These are phyloP conservation scores for Lethenteron camtschaticum DNA, from an alignment of 2,113 vertebrate genomes.

Conservation along the genomic window DNA sequence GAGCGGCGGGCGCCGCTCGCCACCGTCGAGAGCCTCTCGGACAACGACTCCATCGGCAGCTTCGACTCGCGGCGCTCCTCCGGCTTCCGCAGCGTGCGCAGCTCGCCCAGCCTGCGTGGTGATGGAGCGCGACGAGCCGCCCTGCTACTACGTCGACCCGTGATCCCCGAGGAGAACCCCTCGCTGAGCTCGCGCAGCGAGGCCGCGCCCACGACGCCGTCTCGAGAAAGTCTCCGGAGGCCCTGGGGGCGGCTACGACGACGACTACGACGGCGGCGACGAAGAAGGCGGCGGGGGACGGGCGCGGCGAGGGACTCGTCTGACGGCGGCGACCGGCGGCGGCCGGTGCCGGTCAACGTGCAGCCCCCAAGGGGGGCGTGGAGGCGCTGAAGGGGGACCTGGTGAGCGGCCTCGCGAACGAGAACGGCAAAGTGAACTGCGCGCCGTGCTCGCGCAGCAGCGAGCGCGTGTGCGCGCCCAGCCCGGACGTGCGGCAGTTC, in stretches of 20 bases:
- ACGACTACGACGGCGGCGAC: not conserved
- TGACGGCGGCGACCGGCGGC: not conserved
- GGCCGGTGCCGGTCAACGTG: slow-evolving; percentile 10
- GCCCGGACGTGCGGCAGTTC: slow-evolving; percentile 85
- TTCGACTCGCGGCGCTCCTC: slow-evolving; percentile 88
- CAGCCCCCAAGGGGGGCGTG: slow-evolving; percentile 24
- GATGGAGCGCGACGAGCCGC: slow-evolving; percentile 39
- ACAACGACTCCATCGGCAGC: slow-evolving; percentile 83
- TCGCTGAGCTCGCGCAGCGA: slow-evolving; percentile 89
- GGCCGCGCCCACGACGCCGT: slow-evolving; percentile 67
- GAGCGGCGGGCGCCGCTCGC: slow-evolving; percentile 75
- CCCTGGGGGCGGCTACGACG: slow-evolving; percentile 10
- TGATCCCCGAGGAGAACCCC: slow-evolving; percentile 83
- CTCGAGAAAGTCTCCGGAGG: slow-evolving; percentile 50
- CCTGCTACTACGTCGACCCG: slow-evolving; percentile 62
- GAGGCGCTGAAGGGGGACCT: slow-evolving; percentile 11
- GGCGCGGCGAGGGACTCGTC: slow-evolving; percentile 5
- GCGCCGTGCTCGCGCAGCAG: no score
- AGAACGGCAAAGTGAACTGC: no score
- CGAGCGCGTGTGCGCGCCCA: slow-evolving; percentile 24
- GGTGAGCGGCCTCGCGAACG: no score
- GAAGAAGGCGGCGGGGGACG: slow-evolving; percentile 5
- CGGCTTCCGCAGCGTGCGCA: slow-evolving; percentile 53
- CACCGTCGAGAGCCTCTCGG: slow-evolving; percentile 86
- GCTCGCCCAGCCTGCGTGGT: slow-evolving; percentile 71